A percentile compares a stretch with the other conserved stretches of the same genome.
phyloP scores from a whole-genome alignment of 2,113 vertebrate species.

The Haemorhous mexicanus region DNA sequence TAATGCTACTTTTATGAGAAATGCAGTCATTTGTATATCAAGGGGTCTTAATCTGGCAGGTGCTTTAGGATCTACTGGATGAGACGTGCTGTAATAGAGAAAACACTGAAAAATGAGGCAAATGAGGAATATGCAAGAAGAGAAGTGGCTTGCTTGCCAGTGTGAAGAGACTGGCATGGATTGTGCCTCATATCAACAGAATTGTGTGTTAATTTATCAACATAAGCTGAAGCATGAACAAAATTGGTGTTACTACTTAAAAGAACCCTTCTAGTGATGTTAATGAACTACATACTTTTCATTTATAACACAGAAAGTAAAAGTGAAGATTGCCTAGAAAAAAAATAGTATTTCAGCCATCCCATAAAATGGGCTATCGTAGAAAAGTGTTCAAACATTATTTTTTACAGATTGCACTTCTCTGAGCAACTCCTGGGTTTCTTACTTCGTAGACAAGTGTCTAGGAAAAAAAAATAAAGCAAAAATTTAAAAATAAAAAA shows the following conservation, averaged over 20 bases:
- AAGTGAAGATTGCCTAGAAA: not conserved
- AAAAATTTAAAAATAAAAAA: too few species aligned
- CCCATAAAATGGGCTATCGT: not conserved
- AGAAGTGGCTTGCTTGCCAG: not conserved
- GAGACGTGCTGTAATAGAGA: not conserved
- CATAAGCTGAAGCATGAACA: not conserved
- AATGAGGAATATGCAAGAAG: not conserved
- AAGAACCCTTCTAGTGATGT: not conserved
- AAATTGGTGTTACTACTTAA: accelerated
- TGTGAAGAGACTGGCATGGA: not conserved
- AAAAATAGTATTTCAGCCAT: not conserved
- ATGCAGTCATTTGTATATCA: conserved; percentile 2
- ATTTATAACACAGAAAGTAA: not conserved
- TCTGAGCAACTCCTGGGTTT: not conserved
- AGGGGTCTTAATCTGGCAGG: conserved; percentile 6
- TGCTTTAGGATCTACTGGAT: conserved; percentile 15
- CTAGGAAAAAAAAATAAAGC: not conserved
- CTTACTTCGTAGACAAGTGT: not conserved
- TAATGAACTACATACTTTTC: not conserved
- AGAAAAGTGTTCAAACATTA: not conserved
- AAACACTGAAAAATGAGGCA: conserved; percentile 17
- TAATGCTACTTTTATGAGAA: not conserved
- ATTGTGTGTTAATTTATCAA: not conserved
- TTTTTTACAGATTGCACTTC: not conserved
- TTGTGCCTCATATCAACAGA: not conserved